Percentiles rank a stretch among this genome's conserved stretches.
Conservation (phyloP, 2,797 vertebrate species). For the Sebastes aleutianus region DNA sequence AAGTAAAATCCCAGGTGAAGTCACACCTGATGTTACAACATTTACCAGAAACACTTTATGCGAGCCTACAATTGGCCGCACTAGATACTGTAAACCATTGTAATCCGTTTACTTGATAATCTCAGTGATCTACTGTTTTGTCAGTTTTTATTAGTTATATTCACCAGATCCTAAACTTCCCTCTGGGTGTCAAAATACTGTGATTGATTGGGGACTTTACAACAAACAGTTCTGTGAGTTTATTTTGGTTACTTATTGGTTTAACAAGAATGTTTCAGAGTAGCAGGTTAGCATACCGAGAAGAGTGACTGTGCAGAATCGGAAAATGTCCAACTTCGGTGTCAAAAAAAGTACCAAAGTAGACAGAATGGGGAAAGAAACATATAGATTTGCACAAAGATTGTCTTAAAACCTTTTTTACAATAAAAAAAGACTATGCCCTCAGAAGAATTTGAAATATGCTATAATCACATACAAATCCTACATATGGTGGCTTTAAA, state of each 20-base stretch:
- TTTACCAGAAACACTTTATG: conserved; percentile 3
- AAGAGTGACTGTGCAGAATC: background rate
- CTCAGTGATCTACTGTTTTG: background rate
- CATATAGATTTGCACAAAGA: background rate
- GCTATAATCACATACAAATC: background rate
- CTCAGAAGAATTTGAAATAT: background rate
- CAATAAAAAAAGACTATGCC: background rate
- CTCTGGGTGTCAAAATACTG: background rate
- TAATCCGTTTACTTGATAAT: background rate
- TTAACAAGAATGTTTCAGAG: background rate
- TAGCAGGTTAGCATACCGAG: background rate
- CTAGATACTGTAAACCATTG: background rate
- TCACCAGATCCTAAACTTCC: background rate
- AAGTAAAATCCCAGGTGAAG: background rate
- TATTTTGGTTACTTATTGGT: conserved; percentile 1
- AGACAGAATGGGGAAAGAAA: background rate
- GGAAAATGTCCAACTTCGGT: background rate
- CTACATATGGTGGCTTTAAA: background rate
- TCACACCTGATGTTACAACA: background rate
- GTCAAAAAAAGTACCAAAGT: background rate
- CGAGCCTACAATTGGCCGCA: background rate
- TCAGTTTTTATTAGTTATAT: background rate
- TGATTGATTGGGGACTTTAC: background rate
- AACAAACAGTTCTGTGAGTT: background rate
- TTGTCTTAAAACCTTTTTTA: conserved; percentile 7